Percentiles rank a stretch among this genome's conserved stretches.
Conservation (phyloP, 2,888 invertebrate species). For the Abrostola triplasia region DNA sequence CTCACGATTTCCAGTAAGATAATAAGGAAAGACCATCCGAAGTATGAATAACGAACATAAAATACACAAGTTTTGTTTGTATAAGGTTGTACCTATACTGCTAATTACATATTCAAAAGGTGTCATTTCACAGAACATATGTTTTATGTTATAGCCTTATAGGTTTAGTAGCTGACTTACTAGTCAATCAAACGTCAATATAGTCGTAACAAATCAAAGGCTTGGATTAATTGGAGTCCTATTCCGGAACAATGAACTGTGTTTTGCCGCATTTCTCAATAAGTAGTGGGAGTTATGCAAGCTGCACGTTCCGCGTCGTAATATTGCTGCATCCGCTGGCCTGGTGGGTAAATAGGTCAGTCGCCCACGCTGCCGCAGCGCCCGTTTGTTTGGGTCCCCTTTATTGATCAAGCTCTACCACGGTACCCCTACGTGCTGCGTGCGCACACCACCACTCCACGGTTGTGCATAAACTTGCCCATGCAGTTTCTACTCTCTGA, state of each 20-base stretch:
- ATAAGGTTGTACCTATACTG: slow-evolving; percentile 24
- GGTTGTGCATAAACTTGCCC: slow-evolving; percentile 56
- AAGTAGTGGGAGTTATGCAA: slow-evolving; percentile 36
- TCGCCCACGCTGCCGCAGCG: slow-evolving; percentile 76
- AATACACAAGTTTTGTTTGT: slow-evolving; percentile 29
- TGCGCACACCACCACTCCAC: slow-evolving; percentile 69
- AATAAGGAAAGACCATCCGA: slow-evolving; percentile 44
- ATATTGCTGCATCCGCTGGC: slow-evolving; percentile 62
- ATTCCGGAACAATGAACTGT: slow-evolving; percentile 25
- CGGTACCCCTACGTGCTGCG: slow-evolving; percentile 66
- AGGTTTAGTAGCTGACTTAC: no score
- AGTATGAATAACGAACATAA: slow-evolving; percentile 24
- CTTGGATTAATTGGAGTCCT: neutral
- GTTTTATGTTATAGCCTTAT: neutral
- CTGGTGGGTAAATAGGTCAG: slow-evolving; percentile 79
- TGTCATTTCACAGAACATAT: slow-evolving; percentile 33
- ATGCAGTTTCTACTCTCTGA: slow-evolving; percentile 55
- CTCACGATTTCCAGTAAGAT: slow-evolving; percentile 47
- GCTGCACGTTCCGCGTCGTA: slow-evolving; percentile 53
- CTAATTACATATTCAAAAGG: slow-evolving; percentile 2
- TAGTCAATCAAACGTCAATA: no score
- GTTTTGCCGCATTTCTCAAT: slow-evolving; percentile 20
- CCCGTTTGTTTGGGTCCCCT: slow-evolving; percentile 85
- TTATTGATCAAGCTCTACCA: slow-evolving; percentile 76
- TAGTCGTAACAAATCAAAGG: no score